Percentiles rank a stretch among this genome's conserved stretches.
Conservation (phyloP, 2,888 invertebrate species). For the Athetis lepigone region DNA sequence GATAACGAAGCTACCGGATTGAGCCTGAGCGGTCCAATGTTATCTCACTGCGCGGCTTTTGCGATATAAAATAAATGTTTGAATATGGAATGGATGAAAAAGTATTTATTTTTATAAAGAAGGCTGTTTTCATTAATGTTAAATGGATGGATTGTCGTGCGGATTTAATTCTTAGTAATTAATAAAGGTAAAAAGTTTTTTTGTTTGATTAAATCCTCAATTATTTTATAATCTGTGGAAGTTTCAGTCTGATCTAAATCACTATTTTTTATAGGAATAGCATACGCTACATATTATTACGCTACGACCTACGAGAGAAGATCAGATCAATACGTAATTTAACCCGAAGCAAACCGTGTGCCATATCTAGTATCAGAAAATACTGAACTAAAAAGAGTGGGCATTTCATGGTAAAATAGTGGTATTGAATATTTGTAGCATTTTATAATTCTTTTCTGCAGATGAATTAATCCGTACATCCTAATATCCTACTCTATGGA, state of each 20-base stretch:
- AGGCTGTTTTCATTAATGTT: conserved; percentile 22
- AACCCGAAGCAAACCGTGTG: too few relatives aligned
- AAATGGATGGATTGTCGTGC: too few relatives aligned
- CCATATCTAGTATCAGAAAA: too few relatives aligned
- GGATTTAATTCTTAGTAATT: conserved; percentile 12
- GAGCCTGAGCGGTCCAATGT: conserved; percentile 63
- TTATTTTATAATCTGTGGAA: too few relatives aligned
- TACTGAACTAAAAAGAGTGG: neutral
- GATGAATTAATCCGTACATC: conserved; percentile 24
- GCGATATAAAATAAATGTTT: conserved; percentile 50
- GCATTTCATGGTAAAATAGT: neutral
- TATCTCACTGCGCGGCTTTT: conserved; percentile 62
- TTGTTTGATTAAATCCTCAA: too few relatives aligned
- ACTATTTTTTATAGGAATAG: too few relatives aligned
- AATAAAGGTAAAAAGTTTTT: too few relatives aligned
- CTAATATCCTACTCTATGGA: conserved; percentile 13
- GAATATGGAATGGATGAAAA: conserved; percentile 36
- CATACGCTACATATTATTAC: too few relatives aligned
- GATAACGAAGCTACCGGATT: conserved; percentile 77
- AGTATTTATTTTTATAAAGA: conserved; percentile 19
- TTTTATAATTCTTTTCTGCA: conserved; percentile 3
- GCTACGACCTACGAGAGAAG: too few relatives aligned
- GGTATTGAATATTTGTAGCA: neutral
- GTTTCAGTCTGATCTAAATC: too few relatives aligned
- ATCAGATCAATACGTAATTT: too few relatives aligned